A percentile compares a stretch with the other conserved stretches of the same genome.
phyloP scores from a whole-genome alignment of 2,113 vertebrate species.

The Sinocyclocheilus grahami region DNA sequence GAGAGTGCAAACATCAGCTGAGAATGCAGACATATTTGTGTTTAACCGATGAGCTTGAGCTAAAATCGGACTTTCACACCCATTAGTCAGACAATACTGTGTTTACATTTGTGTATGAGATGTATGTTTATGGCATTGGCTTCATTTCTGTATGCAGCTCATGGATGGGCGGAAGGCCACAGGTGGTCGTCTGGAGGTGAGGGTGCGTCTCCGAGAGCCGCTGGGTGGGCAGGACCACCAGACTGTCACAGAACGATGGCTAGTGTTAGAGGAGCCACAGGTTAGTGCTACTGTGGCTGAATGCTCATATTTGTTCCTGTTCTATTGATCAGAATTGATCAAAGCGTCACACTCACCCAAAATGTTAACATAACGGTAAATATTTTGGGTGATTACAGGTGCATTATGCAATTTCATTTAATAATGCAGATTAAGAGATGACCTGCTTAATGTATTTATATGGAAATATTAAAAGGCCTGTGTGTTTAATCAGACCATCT shows the following conservation, averaged over 20 bases:
- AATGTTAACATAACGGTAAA: no score
- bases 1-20: neutral
- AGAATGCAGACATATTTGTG: neutral
- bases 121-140: neutral
- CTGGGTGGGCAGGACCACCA: constrained; percentile 90
- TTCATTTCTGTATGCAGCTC: constrained; percentile 73
- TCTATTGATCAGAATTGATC: no score
- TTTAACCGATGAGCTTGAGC: neutral
- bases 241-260: constrained; percentile 87
- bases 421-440: neutral
- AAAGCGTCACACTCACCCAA: neutral
- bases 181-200: constrained; percentile 91
- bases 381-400: neutral
- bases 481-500: neutral
- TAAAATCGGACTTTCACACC: neutral
- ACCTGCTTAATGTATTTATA: neutral
- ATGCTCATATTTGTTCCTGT: neutral
- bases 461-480: neutral
- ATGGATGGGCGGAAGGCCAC: constrained; percentile 92
- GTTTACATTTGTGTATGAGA: constrained; percentile 7
- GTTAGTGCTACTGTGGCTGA: constrained; percentile 48
- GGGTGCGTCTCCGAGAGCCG: constrained; percentile 90
- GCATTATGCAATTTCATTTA: neutral
- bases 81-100: neutral
- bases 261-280: constrained; percentile 82